Percentiles rank a stretch among this genome's conserved stretches.
Evolutionary conservation across 1,140 invertebrate genomes (phyloP).

Genomic region (Neuroterus valhalla): DNA sequence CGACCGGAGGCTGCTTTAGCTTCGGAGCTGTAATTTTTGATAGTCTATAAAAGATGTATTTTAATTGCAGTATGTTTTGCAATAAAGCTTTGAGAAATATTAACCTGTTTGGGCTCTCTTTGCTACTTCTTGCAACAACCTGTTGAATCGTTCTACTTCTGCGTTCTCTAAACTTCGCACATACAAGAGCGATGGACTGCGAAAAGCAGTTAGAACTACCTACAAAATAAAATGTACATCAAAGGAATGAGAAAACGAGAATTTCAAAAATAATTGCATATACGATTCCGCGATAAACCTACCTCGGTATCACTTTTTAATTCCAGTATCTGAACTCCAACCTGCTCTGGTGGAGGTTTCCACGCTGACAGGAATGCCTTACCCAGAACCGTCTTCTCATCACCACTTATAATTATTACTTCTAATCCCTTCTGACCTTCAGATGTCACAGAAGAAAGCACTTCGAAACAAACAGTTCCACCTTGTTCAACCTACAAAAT

Average conservation of each 20-base stretch:
- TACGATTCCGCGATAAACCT: background rate
- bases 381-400: background rate
- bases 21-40: constrained; percentile 44
- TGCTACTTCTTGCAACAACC: constrained; percentile 60
- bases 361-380: constrained; percentile 4
- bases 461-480: background rate
- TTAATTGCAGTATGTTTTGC: background rate
- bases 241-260: background rate
- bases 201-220: constrained; percentile 54
- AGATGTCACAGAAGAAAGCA: background rate
- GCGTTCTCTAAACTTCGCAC: constrained; percentile 50
- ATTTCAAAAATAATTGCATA: constrained; percentile 27
- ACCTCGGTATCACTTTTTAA: background rate
- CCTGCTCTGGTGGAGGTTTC: background rate
- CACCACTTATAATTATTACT: background rate
- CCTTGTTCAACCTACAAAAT: constrained; percentile 7
- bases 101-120: constrained; percentile 55
- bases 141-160: constrained; percentile 51
- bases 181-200: constrained; percentile 52
- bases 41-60: background rate
- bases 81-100: constrained; percentile 8
- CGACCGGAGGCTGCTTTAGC: constrained; percentile 50
- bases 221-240: constrained; percentile 37
- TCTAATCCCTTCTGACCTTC: background rate
- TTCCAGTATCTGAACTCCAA: background rate